A percentile compares a stretch with the other conserved stretches of the same genome.
Evolutionary conservation across 2,797 vertebrate genomes (phyloP).

Genomic region (Phrynocephalus vlangalii): DNA sequence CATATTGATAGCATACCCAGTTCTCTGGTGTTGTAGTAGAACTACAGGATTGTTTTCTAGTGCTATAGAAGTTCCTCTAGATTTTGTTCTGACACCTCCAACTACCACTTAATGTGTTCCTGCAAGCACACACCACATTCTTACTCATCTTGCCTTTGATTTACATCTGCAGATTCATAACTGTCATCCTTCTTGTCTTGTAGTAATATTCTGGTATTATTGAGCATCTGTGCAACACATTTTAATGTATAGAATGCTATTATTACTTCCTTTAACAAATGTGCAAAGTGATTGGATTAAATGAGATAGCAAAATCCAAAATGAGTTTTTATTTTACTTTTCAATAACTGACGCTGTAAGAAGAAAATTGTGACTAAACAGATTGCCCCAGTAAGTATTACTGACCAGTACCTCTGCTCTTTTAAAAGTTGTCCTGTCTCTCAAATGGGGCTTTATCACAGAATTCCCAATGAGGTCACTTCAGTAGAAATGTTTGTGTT

Average conservation of each 20-base stretch:
- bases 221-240: not conserved
- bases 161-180: not conserved
- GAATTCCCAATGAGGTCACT: not conserved
- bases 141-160: not conserved
- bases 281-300: conserved; percentile 5
- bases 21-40: not conserved
- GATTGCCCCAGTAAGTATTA: not conserved
- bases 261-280: not conserved
- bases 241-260: not conserved
- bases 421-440: not conserved
- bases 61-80: conserved; percentile 1
- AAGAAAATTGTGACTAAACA: not conserved
- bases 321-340: not conserved
- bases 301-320: not conserved
- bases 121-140: not conserved
- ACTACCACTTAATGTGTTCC: not conserved
- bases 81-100: not conserved
- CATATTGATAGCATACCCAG: not conserved
- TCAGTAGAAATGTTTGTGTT: not conserved
- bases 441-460: not conserved
- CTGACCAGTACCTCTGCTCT: not conserved
- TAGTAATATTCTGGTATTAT: not conserved
- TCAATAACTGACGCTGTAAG: not conserved
- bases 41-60: not conserved
- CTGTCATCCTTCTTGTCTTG: not conserved